These are phyloP conservation scores for Ceratosolen solmsi DNA, from an alignment of 1,140 invertebrate genomes.

Conservation along the genomic window DNA sequence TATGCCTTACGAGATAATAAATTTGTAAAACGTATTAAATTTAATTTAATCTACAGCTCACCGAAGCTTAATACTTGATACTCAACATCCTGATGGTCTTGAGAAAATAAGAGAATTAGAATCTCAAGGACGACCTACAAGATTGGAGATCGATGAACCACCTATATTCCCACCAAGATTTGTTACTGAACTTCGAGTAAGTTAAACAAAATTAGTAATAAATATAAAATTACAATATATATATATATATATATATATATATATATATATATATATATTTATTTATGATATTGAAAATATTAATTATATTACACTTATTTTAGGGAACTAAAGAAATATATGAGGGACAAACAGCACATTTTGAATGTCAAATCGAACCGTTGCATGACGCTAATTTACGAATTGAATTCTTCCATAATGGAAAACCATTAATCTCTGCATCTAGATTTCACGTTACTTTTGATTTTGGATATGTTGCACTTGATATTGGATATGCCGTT, in stretches of 20 bases:
- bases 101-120: constrained; percentile 93
- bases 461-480: constrained; percentile 95
- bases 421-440: constrained; percentile 88
- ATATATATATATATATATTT: too few species aligned
- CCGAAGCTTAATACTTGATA: constrained; percentile 89
- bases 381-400: constrained; percentile 91
- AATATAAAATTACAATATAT: neutral
- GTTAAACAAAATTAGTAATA: constrained; percentile 8
- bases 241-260: too few species aligned
- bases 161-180: constrained; percentile 86
- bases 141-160: constrained; percentile 87
- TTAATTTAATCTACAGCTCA: constrained; percentile 75
- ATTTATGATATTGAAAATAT: constrained; percentile 1
- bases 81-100: constrained; percentile 93
- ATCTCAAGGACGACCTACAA: constrained; percentile 83
- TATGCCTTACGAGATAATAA: too few species aligned
- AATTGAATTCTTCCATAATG: constrained; percentile 94
- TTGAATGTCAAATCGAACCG: constrained; percentile 93
- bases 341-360: constrained; percentile 91
- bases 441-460: constrained; percentile 93
- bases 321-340: constrained; percentile 87
- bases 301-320: constrained; percentile 20
- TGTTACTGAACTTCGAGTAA: constrained; percentile 81
- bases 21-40: neutral
- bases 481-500: constrained; percentile 92